A percentile compares a stretch with the other conserved stretches of the same genome.
Conservation (phyloP, 1,140 invertebrate species). For the Scylla paramamosain region DNA sequence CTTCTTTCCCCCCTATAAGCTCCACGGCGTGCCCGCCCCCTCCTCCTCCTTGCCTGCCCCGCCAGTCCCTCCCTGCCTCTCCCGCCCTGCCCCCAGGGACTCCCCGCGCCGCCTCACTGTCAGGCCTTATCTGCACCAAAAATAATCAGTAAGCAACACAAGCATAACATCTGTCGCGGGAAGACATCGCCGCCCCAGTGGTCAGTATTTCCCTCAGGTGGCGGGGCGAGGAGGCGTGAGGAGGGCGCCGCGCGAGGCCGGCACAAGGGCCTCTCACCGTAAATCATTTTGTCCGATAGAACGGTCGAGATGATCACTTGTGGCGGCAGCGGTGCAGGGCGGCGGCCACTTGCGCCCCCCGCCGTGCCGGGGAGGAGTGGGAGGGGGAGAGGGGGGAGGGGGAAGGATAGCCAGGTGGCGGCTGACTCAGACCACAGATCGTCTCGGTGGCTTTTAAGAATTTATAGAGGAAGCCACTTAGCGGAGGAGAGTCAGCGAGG, state of each 20-base stretch:
- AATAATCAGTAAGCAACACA: not conserved
- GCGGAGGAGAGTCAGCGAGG: not conserved
- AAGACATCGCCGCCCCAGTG: not conserved
- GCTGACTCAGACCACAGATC: not conserved
- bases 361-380: not conserved
- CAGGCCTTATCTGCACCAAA: not conserved
- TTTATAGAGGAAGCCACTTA: conserved; percentile 31
- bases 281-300: not conserved
- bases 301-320: not conserved
- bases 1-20: not conserved
- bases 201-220: too few species aligned
- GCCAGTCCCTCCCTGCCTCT: not conserved
- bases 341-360: not conserved
- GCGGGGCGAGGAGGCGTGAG: too few species aligned
- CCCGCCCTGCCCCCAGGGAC: not conserved
- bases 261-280: not conserved
- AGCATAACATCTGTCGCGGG: not conserved
- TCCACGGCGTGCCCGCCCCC: not conserved
- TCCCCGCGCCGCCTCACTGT: not conserved
- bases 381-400: not conserved
- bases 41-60: not conserved
- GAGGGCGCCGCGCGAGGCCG: too few species aligned
- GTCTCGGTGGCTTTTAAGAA: conserved; percentile 25
- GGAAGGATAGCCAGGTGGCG: not conserved
- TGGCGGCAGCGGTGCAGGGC: not conserved